Base-by-base conservation (phyloP, 2,113 vertebrate genomes). In the Emydocephalus ijimae region DNA sequence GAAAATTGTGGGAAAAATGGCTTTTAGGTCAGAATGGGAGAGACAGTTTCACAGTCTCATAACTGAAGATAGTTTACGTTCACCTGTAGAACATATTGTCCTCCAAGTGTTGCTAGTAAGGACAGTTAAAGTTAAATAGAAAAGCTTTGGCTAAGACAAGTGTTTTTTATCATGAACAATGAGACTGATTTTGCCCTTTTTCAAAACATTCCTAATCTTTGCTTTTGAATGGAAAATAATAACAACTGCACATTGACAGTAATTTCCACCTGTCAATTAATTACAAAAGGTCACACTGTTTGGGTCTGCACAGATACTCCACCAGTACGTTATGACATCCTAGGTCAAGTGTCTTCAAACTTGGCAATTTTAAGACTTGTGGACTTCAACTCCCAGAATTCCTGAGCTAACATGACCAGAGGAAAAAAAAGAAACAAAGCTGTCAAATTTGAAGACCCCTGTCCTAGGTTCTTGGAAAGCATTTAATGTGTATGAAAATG, bases 41-140 rank as follows among this genome's bases (percentile, higher is more conserved):
- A 43, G 18, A 86, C 3, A 4, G 10, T 48, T 50, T 24, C 43
- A 23, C 45, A 56, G 18, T 52, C 20, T 81, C 15, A 15, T 56
- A 1, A 18, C 5, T 10, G 2, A 89, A 92, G 81, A 86, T 74
- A 50, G 48, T 50, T 50, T 50, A 50, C 9, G 9, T 61, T 91
- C 86, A n/a, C 24, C 61, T 11, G 64, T 95, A 64, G 87, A 34
- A 95, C 56, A 45, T 48, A 90, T 29, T 93, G 94, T 85, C 94
- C 91, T 92, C 92, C 8, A 61, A 89, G 91, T 91, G 1, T 56
- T 52, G 34, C 91, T 86, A 56, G 90, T 89, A 94, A 95, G 96
- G 95, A 95, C 3, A 45, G 94, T 95, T 90, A 26, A 89, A 93
- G 95, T 88, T 0, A 0, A 26, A 24, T 18, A 18, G 87, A 1